Evolutionary conservation across 1,140 invertebrate genomes (phyloP).

Genomic region (Bombus difficillimus): DNA sequence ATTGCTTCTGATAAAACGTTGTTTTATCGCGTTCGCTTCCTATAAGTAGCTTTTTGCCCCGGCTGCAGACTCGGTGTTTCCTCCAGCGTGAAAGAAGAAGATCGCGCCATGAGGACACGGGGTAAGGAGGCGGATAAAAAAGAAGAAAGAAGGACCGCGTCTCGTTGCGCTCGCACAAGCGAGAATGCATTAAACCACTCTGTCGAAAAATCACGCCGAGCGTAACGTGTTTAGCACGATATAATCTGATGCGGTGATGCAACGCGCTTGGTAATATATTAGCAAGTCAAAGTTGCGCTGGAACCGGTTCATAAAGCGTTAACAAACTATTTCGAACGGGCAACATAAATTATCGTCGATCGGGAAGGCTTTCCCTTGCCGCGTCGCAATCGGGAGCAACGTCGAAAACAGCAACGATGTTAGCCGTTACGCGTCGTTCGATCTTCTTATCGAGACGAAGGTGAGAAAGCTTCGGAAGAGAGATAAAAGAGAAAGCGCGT

Average conservation of each 20-base stretch:
- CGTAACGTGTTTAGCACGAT: slow-evolving; percentile 49
- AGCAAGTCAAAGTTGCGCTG: slow-evolving; percentile 28
- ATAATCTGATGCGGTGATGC: slow-evolving; percentile 40
- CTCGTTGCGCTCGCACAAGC: background rate
- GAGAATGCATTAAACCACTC: slow-evolving; percentile 20
- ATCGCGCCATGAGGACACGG: background rate
- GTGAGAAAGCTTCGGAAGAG: background rate
- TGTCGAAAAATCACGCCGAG: slow-evolving; percentile 40
- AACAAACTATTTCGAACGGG: slow-evolving; percentile 44
- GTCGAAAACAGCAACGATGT: background rate
- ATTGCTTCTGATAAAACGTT: slow-evolving; percentile 31
- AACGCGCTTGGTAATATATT: slow-evolving; percentile 38
- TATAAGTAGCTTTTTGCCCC: slow-evolving; percentile 1
- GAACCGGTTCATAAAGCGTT: slow-evolving; percentile 48
- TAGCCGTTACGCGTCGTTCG: background rate
- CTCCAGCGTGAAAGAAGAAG: background rate
- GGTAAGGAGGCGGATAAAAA: background rate
- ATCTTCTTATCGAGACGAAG: background rate
- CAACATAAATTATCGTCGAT: slow-evolving; percentile 9
- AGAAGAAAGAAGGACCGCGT: background rate
- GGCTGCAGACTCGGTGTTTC: background rate
- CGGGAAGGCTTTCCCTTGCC: background rate
- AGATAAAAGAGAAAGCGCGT: background rate
- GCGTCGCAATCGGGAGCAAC: background rate
- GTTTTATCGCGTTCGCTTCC: slow-evolving; percentile 24